Conservation (phyloP, 2,113 vertebrate genomes). For the Hemiscyllium ocellatum region DNA sequence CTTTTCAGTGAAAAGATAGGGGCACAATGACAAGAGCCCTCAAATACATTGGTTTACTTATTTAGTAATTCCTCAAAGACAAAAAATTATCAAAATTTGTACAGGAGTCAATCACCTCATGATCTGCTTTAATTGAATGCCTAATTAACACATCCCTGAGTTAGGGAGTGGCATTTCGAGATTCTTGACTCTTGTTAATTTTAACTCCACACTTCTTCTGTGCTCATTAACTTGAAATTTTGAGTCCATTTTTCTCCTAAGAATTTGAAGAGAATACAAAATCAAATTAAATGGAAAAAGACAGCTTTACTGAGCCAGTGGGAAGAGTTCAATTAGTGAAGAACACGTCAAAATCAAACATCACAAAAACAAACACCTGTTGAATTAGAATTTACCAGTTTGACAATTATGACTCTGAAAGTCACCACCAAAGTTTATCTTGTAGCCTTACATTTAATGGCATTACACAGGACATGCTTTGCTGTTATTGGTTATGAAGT, state of each 20-base stretch:
- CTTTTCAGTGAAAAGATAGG: too few species aligned
- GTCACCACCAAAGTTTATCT: neutral
- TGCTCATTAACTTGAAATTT: constrained; percentile 11
- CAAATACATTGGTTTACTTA: too few species aligned
- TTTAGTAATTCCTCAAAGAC: too few species aligned
- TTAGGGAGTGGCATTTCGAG: neutral
- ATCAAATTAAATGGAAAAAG: neutral
- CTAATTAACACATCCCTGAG: too few species aligned
- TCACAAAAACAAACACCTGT: neutral
- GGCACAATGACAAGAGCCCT: too few species aligned
- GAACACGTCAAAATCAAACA: neutral
- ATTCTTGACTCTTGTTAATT: neutral
- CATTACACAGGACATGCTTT: neutral
- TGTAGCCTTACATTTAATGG: neutral
- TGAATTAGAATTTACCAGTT: neutral
- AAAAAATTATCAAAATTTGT: neutral
- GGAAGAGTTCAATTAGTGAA: neutral
- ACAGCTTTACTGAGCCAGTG: neutral
- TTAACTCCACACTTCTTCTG: neutral
- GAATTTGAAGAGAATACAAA: neutral
- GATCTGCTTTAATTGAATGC: neutral
- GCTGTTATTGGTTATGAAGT: neutral
- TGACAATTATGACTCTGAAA: neutral
- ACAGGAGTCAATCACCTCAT: neutral
- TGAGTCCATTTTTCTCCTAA: neutral